phyloP scores from a whole-genome alignment of 2,888 invertebrate species.

The Cephus rjabovi region DNA sequence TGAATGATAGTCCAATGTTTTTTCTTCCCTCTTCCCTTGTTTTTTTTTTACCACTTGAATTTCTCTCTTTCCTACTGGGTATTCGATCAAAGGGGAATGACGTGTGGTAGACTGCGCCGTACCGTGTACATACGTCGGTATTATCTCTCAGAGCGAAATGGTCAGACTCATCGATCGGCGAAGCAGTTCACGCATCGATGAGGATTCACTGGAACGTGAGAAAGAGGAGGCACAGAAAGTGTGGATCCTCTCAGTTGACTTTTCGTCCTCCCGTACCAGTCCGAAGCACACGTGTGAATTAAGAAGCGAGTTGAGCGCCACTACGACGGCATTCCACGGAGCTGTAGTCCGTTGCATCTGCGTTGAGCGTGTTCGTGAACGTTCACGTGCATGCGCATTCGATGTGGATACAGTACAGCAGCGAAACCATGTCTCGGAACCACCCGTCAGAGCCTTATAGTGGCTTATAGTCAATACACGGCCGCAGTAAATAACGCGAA shows the following conservation, averaged over 20 bases:
- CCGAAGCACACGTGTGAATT: constrained; percentile 52
- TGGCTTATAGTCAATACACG: constrained; percentile 39
- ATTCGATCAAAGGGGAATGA: not conserved
- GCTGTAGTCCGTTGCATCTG: constrained; percentile 56
- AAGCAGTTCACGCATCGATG: not conserved
- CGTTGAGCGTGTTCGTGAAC: constrained; percentile 39
- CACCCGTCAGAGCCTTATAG: constrained; percentile 39
- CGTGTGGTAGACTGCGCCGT: not conserved
- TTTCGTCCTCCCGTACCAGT: not conserved
- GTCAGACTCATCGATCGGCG: not conserved
- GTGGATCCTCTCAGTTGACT: not conserved
- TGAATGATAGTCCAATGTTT: not conserved
- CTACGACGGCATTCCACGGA: constrained; percentile 65
- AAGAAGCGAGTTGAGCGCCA: constrained; percentile 66
- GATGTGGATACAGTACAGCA: constrained; percentile 38
- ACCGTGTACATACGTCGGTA: not conserved
- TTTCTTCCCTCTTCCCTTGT: not conserved
- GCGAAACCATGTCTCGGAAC: constrained; percentile 39
- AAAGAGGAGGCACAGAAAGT: not conserved
- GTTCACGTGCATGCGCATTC: constrained; percentile 48
- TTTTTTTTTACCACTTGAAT: not conserved
- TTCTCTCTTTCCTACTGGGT: not conserved
- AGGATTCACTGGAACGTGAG: not conserved
- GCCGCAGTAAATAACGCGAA: constrained; percentile 36
- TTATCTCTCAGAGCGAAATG: not conserved